Evolutionary conservation across 2,797 vertebrate species (phyloP).

Genomic region (Myotis pilosus): DNA sequence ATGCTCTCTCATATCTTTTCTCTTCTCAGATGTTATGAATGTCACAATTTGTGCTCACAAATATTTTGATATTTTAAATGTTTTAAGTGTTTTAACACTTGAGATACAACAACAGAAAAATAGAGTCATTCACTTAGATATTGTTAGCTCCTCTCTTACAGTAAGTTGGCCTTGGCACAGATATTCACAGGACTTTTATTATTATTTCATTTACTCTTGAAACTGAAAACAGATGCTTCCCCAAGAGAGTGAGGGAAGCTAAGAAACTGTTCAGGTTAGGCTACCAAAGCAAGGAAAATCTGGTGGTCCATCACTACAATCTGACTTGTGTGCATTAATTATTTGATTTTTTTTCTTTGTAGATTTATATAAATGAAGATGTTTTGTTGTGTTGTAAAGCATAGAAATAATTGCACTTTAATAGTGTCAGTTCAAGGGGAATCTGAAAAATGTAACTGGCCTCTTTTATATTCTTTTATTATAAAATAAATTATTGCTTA

Average conservation of each 20-base stretch:
- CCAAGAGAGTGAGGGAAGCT: background rate
- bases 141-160: background rate
- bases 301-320: background rate
- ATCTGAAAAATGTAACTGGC: background rate
- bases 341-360: background rate
- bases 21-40: background rate
- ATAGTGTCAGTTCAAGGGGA: background rate
- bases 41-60: background rate
- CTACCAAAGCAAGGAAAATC: background rate
- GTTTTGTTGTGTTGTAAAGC: background rate
- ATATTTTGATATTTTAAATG: conserved; percentile 2
- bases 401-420: background rate
- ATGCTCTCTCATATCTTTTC: background rate
- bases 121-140: background rate
- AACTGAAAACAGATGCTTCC: background rate
- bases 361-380: background rate
- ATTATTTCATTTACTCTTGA: background rate
- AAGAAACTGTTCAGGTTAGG: background rate
- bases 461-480: background rate
- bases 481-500: background rate
- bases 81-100: background rate
- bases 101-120: background rate
- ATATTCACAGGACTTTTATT: background rate
- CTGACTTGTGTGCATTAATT: background rate
- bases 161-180: background rate